Evolutionary conservation across 2,888 invertebrate genomes (phyloP), one percentile per base, ranked within the genome.

Genomic region (Athalia cordata): DNA sequence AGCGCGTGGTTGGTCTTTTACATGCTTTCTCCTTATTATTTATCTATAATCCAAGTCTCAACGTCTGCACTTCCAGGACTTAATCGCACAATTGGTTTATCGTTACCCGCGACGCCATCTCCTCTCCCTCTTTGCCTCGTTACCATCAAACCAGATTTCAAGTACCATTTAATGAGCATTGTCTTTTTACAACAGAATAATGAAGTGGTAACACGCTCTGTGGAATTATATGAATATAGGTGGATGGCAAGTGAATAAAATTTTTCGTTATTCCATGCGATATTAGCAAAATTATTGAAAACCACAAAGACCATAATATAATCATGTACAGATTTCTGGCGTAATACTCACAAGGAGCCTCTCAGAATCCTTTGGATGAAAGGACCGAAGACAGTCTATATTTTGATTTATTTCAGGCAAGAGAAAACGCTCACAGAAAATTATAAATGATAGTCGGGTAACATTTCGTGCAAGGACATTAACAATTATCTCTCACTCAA

Each of bases 371-470:
- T 29, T 29, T 29, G 29, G 29, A n/a, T 55, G 55, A 55, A 55
- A 55, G 6, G 55, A 29, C 29, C 29, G 29, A 29, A 29, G 29
- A 29, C 29, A 29, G 29, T 29, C 29, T 29, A 29, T 29, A 29
- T 29, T 29, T 29, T 29, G 29, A 29, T 29, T 29, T 29, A 29
- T 29, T 29, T 29, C 29, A 29, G 29, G 29, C 29, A 29, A 29
- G 29, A 29, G 29, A 29, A 29, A 29, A 29, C 29, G 29, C 29
- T 29, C 29, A 29, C 29, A 29, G 29, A 29, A 29, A 29, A 64
- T 45, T n/a, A n/a, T 43, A 64, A 61, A 7, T 13, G 61, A 55
- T 52, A 68, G 52, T 68, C 68, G 50, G 50, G 68, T 68, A 52
- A 29, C 55, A 68, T 68, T 68, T 68, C 13, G 29, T 43, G 43